Conservation (phyloP, 2,888 invertebrate species). For the Limnephilus rhombicus region DNA sequence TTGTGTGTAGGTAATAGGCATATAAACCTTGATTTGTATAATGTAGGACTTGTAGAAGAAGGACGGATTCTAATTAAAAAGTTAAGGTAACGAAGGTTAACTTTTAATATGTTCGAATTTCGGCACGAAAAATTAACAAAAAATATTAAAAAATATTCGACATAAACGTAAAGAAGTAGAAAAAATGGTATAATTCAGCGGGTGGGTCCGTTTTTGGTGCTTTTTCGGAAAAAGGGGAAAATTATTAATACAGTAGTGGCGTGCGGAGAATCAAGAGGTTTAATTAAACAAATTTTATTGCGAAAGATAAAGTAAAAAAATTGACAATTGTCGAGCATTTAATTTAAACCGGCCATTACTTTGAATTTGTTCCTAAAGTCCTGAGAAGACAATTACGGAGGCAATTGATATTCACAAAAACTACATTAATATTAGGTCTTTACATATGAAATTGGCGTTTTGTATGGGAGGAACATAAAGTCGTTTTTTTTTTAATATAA, state of each 20-base stretch:
- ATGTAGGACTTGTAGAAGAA: neutral
- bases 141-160: neutral
- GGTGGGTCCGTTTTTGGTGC: neutral
- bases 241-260: neutral
- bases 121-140: neutral
- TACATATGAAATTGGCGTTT: no score
- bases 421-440: no score
- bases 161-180: neutral
- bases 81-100: neutral
- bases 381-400: no score
- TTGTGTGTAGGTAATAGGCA: neutral
- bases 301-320: no score
- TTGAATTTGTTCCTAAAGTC: no score
- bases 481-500: no score
- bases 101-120: neutral
- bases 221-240: neutral
- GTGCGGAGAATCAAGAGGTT: neutral
- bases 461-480: no score
- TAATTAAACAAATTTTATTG: neutral
- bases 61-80: neutral
- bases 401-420: no score
- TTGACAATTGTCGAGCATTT: no score
- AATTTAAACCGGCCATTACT: no score
- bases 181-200: neutral
- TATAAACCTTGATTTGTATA: neutral